Evolutionary conservation across 1,140 invertebrate species (phyloP).

Genomic region (Drosophila baimaii): DNA sequence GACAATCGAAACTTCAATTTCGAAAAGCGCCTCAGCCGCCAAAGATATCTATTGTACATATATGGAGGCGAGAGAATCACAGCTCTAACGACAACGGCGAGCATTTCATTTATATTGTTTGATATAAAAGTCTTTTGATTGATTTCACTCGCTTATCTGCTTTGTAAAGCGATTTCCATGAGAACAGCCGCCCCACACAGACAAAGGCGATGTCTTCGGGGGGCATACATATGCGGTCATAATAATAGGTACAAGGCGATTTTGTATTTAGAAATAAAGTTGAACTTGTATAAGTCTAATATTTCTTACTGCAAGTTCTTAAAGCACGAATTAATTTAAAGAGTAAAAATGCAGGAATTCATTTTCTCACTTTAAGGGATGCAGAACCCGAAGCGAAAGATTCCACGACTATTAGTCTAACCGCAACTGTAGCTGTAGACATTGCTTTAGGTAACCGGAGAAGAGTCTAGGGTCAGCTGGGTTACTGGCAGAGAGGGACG

Average conservation of each 20-base stretch:
- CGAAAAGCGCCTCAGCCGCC: conserved; percentile 24
- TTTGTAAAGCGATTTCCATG: conserved; percentile 67
- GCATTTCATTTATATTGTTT: conserved; percentile 73
- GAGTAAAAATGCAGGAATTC: neutral
- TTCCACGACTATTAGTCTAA: neutral
- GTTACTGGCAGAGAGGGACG: conserved; percentile 8
- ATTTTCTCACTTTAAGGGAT: neutral
- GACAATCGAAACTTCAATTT: conserved; percentile 67
- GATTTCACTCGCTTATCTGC: conserved; percentile 69
- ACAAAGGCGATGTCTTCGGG: conserved; percentile 5
- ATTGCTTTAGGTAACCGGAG: conserved; percentile 56
- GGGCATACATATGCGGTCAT: neutral
- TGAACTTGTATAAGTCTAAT: too few relatives aligned
- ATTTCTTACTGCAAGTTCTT: too few relatives aligned
- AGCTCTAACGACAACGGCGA: conserved; percentile 43
- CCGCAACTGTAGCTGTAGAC: conserved; percentile 10
- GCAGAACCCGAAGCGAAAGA: neutral
- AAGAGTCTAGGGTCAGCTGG: conserved; percentile 48
- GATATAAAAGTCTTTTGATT: conserved; percentile 76
- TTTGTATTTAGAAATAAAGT: neutral
- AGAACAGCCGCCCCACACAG: conserved; percentile 22
- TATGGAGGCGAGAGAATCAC: conserved; percentile 35
- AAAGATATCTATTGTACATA: conserved; percentile 25
- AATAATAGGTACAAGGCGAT: neutral
- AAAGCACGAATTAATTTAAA: neutral